Evolutionary conservation across 2,888 invertebrate species (phyloP).

Genomic region (Sminthurides aquaticus): DNA sequence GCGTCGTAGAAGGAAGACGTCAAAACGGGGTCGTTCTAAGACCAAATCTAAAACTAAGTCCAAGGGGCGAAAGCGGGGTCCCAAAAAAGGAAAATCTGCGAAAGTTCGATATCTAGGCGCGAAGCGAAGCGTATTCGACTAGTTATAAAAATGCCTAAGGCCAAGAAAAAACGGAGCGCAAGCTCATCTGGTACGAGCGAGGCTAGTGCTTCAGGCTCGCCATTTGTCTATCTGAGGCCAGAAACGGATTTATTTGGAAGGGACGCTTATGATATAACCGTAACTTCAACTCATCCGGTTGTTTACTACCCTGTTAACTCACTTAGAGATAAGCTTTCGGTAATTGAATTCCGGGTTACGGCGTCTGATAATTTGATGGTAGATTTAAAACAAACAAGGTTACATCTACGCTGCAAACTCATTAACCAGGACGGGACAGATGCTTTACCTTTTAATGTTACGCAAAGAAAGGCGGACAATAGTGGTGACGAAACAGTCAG

Average conservation of each 20-base stretch:
- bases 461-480: neutral
- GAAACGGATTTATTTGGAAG: neutral
- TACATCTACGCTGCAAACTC: neutral
- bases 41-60: neutral
- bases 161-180: neutral
- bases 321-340: neutral
- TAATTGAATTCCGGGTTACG: neutral
- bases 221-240: neutral
- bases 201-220: neutral
- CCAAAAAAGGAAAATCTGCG: neutral
- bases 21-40: no score
- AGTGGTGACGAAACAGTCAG: neutral
- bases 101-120: neutral
- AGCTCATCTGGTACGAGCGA: no score
- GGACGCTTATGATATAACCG: neutral
- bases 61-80: neutral
- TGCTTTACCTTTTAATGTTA: neutral
- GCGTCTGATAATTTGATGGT: neutral
- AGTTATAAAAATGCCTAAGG: constrained; percentile 1
- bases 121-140: neutral
- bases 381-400: neutral
- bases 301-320: neutral
- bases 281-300: neutral
- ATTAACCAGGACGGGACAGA: neutral
- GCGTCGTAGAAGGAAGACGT: neutral